Percentiles rank a stretch among this genome's conserved stretches.
phyloP scores from a whole-genome alignment of 2,888 invertebrate genomes.

The Labia minor region DNA sequence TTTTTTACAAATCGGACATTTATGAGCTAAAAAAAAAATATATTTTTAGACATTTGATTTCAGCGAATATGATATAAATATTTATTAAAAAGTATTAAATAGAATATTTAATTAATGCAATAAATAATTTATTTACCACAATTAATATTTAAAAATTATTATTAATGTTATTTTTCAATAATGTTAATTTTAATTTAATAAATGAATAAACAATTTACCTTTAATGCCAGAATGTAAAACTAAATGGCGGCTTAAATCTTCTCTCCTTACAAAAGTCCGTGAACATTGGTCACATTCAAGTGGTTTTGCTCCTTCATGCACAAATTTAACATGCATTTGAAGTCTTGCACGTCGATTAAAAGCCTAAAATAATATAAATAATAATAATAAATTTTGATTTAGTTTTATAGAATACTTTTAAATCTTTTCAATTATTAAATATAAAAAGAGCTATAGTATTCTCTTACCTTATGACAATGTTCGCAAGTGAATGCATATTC shows the following conservation, averaged over 20 bases:
- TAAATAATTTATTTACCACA: too few relatives aligned
- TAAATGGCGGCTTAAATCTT: slow-evolving; percentile 48
- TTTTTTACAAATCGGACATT: slow-evolving; percentile 46
- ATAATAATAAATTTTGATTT: not conserved
- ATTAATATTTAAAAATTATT: too few relatives aligned
- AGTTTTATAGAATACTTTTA: not conserved
- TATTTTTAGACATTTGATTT: not conserved
- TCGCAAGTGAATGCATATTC: slow-evolving; percentile 57
- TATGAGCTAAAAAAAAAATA: slow-evolving; percentile 23
- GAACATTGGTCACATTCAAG: slow-evolving; percentile 45
- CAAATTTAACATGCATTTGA: slow-evolving; percentile 48
- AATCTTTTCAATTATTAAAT: too few relatives aligned
- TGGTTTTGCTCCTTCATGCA: slow-evolving; percentile 52
- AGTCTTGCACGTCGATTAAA: slow-evolving; percentile 42
- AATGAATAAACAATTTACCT: slow-evolving; percentile 38
- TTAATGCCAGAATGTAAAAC: slow-evolving; percentile 48
- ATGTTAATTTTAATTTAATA: not conserved
- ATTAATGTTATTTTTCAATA: too few relatives aligned
- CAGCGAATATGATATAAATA: not conserved
- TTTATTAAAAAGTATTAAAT: not conserved
- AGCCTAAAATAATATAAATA: slow-evolving; percentile 29
- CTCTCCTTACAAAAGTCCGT: slow-evolving; percentile 50
- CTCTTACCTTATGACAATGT: slow-evolving; percentile 39
- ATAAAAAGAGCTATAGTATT: too few relatives aligned
- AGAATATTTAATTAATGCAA: not conserved